Percentiles rank a stretch among this genome's conserved stretches.
Evolutionary conservation across 2,113 vertebrate genomes (phyloP).

Genomic region (Dolichallabes microphthalmus): DNA sequence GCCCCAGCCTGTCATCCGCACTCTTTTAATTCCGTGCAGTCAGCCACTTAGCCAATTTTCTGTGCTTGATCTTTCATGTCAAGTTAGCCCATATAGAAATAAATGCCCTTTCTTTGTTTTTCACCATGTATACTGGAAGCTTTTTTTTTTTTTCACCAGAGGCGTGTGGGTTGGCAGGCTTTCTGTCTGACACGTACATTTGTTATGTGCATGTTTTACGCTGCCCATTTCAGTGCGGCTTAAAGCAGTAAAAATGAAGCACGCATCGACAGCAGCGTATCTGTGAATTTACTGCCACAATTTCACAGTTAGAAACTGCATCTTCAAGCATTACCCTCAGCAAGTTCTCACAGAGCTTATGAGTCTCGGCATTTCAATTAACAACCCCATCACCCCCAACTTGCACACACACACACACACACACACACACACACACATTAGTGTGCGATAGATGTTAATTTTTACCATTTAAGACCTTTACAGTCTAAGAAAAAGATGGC

Average conservation of each 20-base stretch:
- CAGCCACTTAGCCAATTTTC: neutral
- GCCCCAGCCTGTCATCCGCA: neutral
- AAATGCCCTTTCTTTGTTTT: neutral
- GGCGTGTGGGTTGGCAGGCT: neutral
- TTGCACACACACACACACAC: neutral
- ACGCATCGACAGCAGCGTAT: neutral
- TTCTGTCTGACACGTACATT: neutral
- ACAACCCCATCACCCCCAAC: neutral
- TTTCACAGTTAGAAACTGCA: conserved; percentile 27
- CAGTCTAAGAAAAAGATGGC: neutral
- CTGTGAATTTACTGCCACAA: conserved; percentile 26
- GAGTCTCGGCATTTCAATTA: conserved; percentile 11
- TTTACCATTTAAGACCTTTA: conserved; percentile 2
- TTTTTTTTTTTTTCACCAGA: neutral
- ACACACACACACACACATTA: neutral
- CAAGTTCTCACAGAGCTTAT: neutral
- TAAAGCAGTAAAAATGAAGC: conserved; percentile 19
- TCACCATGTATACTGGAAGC: neutral
- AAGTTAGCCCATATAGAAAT: neutral
- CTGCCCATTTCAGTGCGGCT: neutral
- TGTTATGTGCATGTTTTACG: conserved; percentile 19
- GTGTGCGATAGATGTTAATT: neutral
- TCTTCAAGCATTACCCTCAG: conserved; percentile 25
- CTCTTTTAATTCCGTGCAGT: neutral
- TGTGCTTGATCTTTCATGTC: neutral